A percentile compares a stretch with the other conserved stretches of the same genome.
These are phyloP conservation scores for Drosophila pallidifrons DNA, from an alignment of 1,140 invertebrate species.

Conservation along the genomic window DNA sequence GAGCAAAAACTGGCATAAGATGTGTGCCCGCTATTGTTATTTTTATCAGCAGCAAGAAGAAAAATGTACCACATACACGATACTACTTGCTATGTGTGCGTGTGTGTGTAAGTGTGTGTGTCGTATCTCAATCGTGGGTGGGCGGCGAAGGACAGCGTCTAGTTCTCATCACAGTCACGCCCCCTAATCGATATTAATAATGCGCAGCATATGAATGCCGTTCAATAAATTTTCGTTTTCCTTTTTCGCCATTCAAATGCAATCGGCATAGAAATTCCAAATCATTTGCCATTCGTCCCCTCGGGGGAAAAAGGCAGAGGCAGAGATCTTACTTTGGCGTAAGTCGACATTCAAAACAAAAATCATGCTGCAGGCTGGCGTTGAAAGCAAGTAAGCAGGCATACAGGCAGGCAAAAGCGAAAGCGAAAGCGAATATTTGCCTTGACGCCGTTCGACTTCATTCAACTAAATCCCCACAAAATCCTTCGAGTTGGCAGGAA, in stretches of 20 bases:
- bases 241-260: slow-evolving; percentile 55
- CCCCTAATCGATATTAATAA: slow-evolving; percentile 79
- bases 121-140: slow-evolving; percentile 33
- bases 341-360: slow-evolving; percentile 29
- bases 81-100: slow-evolving; percentile 1
- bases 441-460: slow-evolving; percentile 23
- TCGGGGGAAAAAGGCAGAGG: not conserved
- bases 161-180: slow-evolving; percentile 28
- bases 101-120: slow-evolving; percentile 38
- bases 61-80: slow-evolving; percentile 1
- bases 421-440: slow-evolving; percentile 16
- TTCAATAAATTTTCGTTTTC: slow-evolving; percentile 78
- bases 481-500: slow-evolving; percentile 35
- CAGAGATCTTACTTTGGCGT: slow-evolving; percentile 2
- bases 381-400: not conserved
- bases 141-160: slow-evolving; percentile 17
- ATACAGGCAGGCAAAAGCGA: too few relatives aligned
- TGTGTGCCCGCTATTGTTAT: slow-evolving; percentile 45
- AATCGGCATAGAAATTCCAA: slow-evolving; percentile 53
- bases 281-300: slow-evolving; percentile 23
- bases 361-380: slow-evolving; percentile 24
- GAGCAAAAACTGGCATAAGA: slow-evolving; percentile 13
- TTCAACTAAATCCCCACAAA: slow-evolving; percentile 65
- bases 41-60: slow-evolving; percentile 47
- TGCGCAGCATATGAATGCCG: slow-evolving; percentile 73